Evolutionary conservation across 2,888 invertebrate species (phyloP), one percentile per base, ranked within the genome.

Genomic region (Netelia melanura): DNA sequence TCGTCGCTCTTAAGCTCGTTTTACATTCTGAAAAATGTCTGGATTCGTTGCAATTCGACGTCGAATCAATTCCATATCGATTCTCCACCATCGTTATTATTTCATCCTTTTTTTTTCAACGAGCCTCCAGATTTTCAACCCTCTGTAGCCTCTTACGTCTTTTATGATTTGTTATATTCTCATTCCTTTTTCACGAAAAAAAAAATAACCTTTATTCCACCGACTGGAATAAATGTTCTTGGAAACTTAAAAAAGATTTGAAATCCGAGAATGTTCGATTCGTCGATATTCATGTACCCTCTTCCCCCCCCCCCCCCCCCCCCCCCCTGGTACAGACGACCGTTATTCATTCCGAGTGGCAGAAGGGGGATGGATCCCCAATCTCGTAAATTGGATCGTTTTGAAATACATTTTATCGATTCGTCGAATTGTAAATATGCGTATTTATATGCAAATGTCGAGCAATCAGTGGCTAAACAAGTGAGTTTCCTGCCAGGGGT

Each of bases 381-480:
- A 17, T 17, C n/a, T 56, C n/a, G n/a, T 17, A 56, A 56, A 56
- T 56, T 56, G n/a, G 9, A 21, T 56, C 52, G 14, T 21, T 21
- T 56, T 21, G 6, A 21, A 56, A 17, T 21, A 56, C 9, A 56
- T 56, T 56, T 14, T 56, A 21, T 56, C 17, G 9, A 21, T 17
- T 14, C n/a, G 9, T 56, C n/a, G 56, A 56, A 17, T 17, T 56
- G 6, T 21, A 17, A 21, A 48, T 14, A 48, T 48, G 48, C 14
- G n/a, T n/a, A 56, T 25, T 30, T 54, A 30, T 54, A 30, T 21
- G 44, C 17, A 43, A 21, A 3, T 48, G 11, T 8, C 11, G 25
- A 38, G 43, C 52, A 58, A 30, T 68, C 44, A 77, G 54, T 44
- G 58, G 67, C 43, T 38, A 67, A 38, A 43, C 43, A 44, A 76